phyloP scores from a whole-genome alignment of 2,888 invertebrate genomes.

The Synanthedon vespiformis region DNA sequence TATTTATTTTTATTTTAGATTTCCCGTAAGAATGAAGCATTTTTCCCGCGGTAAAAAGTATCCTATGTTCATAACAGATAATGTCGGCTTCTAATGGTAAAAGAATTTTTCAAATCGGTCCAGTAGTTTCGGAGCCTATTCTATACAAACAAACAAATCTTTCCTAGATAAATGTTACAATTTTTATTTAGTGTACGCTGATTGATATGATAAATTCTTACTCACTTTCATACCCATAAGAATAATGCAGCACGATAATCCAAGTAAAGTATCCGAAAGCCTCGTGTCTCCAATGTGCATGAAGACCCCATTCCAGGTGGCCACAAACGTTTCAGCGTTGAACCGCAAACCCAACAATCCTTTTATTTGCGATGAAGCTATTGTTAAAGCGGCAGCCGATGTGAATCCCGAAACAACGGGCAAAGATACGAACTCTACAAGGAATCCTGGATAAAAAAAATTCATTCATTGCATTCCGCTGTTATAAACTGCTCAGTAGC shows the following conservation, averaged over 20 bases:
- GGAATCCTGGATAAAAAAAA: conserved; percentile 64
- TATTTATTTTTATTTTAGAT: too few relatives aligned
- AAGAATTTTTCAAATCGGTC: too few relatives aligned
- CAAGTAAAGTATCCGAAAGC: conserved; percentile 72
- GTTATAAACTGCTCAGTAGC: too few relatives aligned
- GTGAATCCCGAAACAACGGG: conserved; percentile 83
- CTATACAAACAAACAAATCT: too few relatives aligned
- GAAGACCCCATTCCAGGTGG: conserved; percentile 70
- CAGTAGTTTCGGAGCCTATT: too few relatives aligned
- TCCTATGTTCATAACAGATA: too few relatives aligned
- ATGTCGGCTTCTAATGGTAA: too few relatives aligned
- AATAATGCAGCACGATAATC: conserved; percentile 71
- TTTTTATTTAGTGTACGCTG: too few relatives aligned
- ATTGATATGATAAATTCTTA: neutral
- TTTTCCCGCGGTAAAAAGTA: too few relatives aligned
- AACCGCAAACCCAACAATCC: conserved; percentile 73
- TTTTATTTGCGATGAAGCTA: conserved; percentile 81
- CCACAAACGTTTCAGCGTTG: conserved; percentile 72
- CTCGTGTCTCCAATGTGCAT: conserved; percentile 64
- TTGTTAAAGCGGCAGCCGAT: conserved; percentile 80
- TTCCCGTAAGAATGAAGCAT: too few relatives aligned
- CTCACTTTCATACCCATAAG: conserved; percentile 74
- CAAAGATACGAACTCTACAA: conserved; percentile 79
- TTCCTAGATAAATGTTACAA: too few relatives aligned
- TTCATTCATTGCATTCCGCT: too few relatives aligned